phyloP scores from a whole-genome alignment of 1,140 invertebrate genomes.

The Nilaparvata lugens region DNA sequence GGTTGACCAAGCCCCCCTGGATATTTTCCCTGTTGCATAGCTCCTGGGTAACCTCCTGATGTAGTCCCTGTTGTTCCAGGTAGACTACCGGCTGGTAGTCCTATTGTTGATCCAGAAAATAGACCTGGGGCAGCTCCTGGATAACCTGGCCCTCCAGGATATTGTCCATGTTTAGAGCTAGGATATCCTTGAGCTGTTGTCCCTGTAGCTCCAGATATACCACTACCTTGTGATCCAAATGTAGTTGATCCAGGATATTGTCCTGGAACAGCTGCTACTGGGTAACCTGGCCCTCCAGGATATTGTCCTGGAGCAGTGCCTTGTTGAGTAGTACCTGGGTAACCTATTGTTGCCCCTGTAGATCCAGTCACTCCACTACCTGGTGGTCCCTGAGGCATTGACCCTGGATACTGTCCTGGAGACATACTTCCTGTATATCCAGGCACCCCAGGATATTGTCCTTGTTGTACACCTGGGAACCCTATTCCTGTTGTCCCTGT shows the following conservation, averaged over 20 bases:
- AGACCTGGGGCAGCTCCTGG: neutral
- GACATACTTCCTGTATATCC: neutral
- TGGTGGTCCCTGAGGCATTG: too few species aligned
- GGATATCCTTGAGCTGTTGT: slow-evolving; percentile 13
- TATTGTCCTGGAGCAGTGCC: slow-evolving; percentile 13
- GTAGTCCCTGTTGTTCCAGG: slow-evolving; percentile 15
- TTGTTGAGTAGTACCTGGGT: neutral
- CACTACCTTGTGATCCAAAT: neutral
- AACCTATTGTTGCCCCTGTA: neutral
- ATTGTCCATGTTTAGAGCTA: slow-evolving; percentile 10
- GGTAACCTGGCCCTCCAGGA: neutral
- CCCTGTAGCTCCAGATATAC: neutral
- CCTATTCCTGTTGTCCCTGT: neutral
- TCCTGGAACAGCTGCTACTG: slow-evolving; percentile 16
- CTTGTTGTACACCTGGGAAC: neutral
- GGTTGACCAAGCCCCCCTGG: slow-evolving; percentile 15
- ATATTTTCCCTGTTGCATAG: slow-evolving; percentile 15
- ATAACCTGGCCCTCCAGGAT: slow-evolving; percentile 9
- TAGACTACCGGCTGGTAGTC: slow-evolving; percentile 5
- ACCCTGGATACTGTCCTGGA: neutral
- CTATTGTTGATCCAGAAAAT: slow-evolving; percentile 8
- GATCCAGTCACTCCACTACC: neutral
- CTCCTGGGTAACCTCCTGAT: slow-evolving; percentile 15
- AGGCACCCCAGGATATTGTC: neutral
- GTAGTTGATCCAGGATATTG: slow-evolving; percentile 14